A percentile compares a stretch with the other conserved stretches of the same genome.
Evolutionary conservation across 2,113 vertebrate genomes (phyloP).

Genomic region (Smithornis capensis): DNA sequence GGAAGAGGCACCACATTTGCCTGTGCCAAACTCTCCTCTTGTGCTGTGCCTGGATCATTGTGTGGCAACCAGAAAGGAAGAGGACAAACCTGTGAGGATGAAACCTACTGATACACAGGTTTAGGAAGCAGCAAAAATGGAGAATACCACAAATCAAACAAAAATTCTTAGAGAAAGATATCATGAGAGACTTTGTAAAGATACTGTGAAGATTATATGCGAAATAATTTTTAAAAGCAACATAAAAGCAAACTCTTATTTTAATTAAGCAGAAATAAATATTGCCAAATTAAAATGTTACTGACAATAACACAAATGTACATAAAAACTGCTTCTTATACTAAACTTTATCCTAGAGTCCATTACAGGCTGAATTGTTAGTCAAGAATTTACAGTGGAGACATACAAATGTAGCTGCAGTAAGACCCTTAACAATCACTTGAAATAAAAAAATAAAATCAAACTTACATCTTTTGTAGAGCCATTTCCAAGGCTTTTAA

Average conservation of each 20-base stretch:
- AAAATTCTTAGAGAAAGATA: neutral
- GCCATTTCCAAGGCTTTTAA: slow-evolving; percentile 17
- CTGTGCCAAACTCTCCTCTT: neutral
- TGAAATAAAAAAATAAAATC: neutral
- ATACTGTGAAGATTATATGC: neutral
- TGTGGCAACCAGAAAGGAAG: neutral
- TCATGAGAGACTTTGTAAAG: neutral
- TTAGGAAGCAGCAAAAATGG: neutral
- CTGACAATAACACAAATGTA: neutral
- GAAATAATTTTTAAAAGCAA: neutral
- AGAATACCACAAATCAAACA: neutral
- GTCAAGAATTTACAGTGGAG: neutral
- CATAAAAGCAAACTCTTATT: neutral
- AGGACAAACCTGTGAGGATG: neutral
- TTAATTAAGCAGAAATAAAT: neutral
- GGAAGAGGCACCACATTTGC: neutral
- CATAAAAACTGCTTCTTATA: neutral
- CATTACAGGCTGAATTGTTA: neutral
- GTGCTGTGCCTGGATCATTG: neutral
- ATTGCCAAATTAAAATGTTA: neutral
- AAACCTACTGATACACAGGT: neutral
- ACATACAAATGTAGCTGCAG: neutral
- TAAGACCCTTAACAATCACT: neutral
- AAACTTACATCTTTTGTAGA: slow-evolving; percentile 25
- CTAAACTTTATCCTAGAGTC: neutral